phyloP scores from a whole-genome alignment of 2,113 vertebrate genomes.

The Rostratula benghalensis region DNA sequence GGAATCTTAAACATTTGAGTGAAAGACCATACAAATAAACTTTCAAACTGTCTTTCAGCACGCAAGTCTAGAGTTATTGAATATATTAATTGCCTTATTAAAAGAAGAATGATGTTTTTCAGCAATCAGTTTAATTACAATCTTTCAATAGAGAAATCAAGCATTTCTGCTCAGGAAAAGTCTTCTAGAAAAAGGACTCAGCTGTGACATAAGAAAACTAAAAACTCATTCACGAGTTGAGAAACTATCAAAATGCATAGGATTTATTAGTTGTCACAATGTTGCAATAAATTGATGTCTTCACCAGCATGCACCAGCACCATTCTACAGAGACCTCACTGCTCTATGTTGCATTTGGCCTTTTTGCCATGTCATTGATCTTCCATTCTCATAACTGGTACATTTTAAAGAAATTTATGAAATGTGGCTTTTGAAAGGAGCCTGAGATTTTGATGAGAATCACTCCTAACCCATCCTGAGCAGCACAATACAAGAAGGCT shows the following conservation, averaged over 20 bases:
- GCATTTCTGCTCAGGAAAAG: slow-evolving; percentile 26
- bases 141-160: slow-evolving; percentile 64
- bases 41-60: slow-evolving; percentile 64
- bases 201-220: slow-evolving; percentile 51
- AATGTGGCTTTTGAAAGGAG: not conserved
- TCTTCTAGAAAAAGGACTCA: slow-evolving; percentile 31
- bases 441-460: not conserved
- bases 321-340: no score
- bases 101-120: slow-evolving; percentile 72
- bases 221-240: not conserved
- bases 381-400: not conserved
- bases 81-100: slow-evolving; percentile 71
- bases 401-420: not conserved
- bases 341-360: not conserved
- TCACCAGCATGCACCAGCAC: not conserved
- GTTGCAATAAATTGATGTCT: not conserved
- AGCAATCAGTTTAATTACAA: slow-evolving; percentile 70
- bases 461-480: not conserved
- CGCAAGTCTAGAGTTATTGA: slow-evolving; percentile 60
- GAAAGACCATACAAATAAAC: slow-evolving; percentile 69
- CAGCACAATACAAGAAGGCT: not conserved
- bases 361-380: not conserved
- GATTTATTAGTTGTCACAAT: not conserved
- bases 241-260: not conserved
- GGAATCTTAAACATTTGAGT: slow-evolving; percentile 42